A percentile compares a stretch with the other conserved stretches of the same genome.
phyloP scores from a whole-genome alignment of 2,113 vertebrate genomes.

The Trogon surrucura region DNA sequence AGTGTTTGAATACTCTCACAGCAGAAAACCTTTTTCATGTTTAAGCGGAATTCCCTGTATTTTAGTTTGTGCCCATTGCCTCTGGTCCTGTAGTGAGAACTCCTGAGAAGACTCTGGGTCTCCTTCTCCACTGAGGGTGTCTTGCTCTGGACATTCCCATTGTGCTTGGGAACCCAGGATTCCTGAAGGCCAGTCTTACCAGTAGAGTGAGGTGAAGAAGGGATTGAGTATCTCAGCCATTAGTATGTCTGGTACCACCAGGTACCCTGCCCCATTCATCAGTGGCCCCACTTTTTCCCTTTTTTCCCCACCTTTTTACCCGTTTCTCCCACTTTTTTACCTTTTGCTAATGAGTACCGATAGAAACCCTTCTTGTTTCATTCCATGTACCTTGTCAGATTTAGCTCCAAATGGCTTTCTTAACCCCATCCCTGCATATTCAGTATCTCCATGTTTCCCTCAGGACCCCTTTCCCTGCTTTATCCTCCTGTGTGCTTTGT shows the following conservation, averaged over 20 bases:
- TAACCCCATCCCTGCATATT: not conserved
- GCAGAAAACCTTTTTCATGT: not conserved
- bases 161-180: not conserved
- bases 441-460: not conserved
- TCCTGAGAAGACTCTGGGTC: not conserved
- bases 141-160: not conserved
- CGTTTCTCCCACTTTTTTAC: not conserved
- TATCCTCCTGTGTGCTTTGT: not conserved
- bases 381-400: not conserved
- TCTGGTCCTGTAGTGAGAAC: not conserved
- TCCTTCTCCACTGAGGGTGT: not conserved
- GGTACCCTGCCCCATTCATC: not conserved
- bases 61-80: not conserved
- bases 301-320: not conserved
- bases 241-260: not conserved
- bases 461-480: not conserved
- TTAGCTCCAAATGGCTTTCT: not conserved
- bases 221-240: not conserved
- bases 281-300: not conserved
- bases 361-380: not conserved
- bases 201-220: not conserved
- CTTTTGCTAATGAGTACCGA: not conserved
- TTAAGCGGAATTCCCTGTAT: not conserved
- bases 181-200: not conserved
- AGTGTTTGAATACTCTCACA: not conserved